These are phyloP conservation scores for Chamaea fasciata DNA, from an alignment of 2,113 vertebrate genomes.

Conservation along the genomic window DNA sequence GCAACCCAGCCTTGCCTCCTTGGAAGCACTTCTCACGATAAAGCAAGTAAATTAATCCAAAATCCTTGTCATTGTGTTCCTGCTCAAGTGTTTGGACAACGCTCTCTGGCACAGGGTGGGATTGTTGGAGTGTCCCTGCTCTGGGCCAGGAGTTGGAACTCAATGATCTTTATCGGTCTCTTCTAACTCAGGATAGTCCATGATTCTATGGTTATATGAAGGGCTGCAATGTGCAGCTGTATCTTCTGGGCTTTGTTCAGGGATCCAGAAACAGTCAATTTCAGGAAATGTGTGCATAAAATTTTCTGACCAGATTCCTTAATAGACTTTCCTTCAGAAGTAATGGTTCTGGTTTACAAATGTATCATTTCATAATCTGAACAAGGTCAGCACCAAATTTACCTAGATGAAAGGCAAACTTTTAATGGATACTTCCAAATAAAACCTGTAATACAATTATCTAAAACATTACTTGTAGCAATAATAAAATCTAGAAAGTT, in stretches of 20 bases:
- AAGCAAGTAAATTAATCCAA: not conserved
- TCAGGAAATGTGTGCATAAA: not conserved
- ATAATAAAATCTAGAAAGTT: not conserved
- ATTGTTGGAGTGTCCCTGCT: not conserved
- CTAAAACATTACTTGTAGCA: not conserved
- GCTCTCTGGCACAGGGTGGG: not conserved
- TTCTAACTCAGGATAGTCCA: not conserved
- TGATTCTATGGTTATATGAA: not conserved
- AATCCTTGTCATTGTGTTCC: not conserved
- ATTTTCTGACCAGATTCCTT: not conserved
- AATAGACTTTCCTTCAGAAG: not conserved
- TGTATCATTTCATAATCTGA: not conserved
- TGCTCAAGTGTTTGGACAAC: accelerated
- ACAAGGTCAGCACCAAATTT: not conserved
- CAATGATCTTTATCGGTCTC: too few relatives aligned
- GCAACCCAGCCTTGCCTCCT: not conserved
- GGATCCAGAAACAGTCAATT: not conserved
- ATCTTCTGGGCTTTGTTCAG: not conserved
- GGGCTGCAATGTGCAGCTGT: not conserved
- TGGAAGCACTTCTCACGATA: not conserved
- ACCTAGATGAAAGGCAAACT: not conserved
- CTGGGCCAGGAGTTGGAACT: not conserved
- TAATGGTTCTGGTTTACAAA: not conserved
- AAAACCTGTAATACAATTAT: not conserved
- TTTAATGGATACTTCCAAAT: not conserved